phyloP scores from a whole-genome alignment of 1,140 invertebrate species.

The Eupristina koningsbergeri region DNA sequence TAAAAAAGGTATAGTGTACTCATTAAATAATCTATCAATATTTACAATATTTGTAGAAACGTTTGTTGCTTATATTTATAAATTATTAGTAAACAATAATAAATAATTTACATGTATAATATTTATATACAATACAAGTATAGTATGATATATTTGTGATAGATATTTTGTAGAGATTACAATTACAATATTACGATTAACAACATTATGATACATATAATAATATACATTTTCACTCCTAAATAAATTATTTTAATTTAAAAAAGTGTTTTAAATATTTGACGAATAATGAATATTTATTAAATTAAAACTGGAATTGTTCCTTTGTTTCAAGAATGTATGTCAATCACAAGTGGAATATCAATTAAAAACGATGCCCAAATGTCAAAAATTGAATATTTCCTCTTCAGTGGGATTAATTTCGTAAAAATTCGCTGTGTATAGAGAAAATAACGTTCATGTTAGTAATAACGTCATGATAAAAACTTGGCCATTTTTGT shows the following conservation, averaged over 20 bases:
- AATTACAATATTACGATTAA: no score
- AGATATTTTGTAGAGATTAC: no score
- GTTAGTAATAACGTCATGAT: neutral
- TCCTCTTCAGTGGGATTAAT: neutral
- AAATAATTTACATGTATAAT: no score
- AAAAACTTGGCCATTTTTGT: conserved; percentile 1
- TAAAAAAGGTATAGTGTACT: neutral
- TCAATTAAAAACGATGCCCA: conserved; percentile 7
- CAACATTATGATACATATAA: no score
- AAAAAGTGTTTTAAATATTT: neutral
- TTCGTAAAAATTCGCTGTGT: neutral
- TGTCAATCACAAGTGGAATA: neutral
- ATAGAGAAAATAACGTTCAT: neutral
- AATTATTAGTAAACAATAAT: no score
- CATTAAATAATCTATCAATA: neutral
- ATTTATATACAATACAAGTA: no score
- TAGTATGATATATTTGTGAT: no score
- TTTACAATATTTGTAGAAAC: neutral
- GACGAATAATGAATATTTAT: neutral
- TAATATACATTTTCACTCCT: no score
- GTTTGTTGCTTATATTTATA: no score
- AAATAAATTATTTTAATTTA: no score
- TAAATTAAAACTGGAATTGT: neutral
- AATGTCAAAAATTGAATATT: conserved; percentile 9
- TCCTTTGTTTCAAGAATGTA: neutral